phyloP scores from a whole-genome alignment of 2,113 vertebrate genomes.

The Mustela lutreola region DNA sequence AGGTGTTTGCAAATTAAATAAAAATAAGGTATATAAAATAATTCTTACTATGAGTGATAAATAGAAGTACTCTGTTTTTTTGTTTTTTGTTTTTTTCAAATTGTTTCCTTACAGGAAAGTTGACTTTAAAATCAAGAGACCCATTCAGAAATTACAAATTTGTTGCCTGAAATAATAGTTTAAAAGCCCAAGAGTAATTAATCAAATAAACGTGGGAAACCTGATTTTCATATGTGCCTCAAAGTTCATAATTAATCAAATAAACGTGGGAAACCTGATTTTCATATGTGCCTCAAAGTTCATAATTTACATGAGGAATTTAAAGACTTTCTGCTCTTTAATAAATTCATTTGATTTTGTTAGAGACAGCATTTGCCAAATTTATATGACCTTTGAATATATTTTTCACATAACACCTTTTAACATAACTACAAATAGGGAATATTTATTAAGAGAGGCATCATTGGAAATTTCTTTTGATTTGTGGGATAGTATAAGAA shows the following conservation, averaged over 20 bases:
- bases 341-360: not conserved
- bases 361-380: not conserved
- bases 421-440: not conserved
- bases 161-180: not conserved
- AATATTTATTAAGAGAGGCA: not conserved
- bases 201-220: not conserved
- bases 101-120: not conserved
- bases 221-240: not conserved
- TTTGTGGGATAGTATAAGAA: not conserved
- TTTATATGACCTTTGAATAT: not conserved
- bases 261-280: not conserved
- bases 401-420: not conserved
- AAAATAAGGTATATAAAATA: not conserved
- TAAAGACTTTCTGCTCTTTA: not conserved
- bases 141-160: not conserved
- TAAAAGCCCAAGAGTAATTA: not conserved
- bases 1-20: not conserved
- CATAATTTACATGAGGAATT: not conserved
- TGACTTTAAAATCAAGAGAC: not conserved
- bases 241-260: not conserved
- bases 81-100: not conserved
- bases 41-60: not conserved
- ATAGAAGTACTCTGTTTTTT: not conserved
- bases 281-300: not conserved
- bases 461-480: not conserved